Conservation (phyloP, 2,113 vertebrate species). For the Kobus ellipsiprymnus region DNA sequence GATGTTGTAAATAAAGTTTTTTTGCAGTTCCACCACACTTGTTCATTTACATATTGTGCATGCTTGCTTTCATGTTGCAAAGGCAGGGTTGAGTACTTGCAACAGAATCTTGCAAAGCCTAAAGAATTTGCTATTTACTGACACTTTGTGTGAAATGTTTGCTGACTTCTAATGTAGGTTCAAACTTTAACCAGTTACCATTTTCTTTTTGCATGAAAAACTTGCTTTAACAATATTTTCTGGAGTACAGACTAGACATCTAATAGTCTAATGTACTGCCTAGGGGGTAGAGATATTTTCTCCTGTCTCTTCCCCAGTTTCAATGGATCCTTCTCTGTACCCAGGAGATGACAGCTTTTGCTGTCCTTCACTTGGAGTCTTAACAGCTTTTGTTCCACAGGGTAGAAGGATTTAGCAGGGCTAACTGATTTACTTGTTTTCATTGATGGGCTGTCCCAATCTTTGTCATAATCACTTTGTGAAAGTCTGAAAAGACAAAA, state of each 20-base stretch:
- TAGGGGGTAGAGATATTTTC: not conserved
- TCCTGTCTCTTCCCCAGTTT: not conserved
- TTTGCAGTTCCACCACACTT: not conserved
- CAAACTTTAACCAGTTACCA: not conserved
- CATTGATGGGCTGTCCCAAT: not conserved
- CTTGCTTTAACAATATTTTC: too few species aligned
- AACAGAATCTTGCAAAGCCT: not conserved
- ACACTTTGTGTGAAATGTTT: not conserved
- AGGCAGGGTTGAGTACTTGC: not conserved
- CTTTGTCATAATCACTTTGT: not conserved
- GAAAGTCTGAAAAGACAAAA: not conserved
- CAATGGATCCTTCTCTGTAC: not conserved
- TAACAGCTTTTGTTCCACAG: not conserved
- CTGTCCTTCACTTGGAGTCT: not conserved
- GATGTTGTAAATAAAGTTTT: not conserved
- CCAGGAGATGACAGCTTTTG: not conserved
- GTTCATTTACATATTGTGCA: not conserved
- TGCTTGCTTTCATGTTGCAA: not conserved
- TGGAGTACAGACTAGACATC: too few species aligned
- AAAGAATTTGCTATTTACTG: not conserved
- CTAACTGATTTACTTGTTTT: not conserved
- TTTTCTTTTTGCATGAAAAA: not conserved
- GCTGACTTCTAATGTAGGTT: not conserved
- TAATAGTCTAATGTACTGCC: too few species aligned
- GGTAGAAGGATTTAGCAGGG: not conserved